Conservation (phyloP, 2,888 invertebrate species). For the Himalopsyche tibetana region DNA sequence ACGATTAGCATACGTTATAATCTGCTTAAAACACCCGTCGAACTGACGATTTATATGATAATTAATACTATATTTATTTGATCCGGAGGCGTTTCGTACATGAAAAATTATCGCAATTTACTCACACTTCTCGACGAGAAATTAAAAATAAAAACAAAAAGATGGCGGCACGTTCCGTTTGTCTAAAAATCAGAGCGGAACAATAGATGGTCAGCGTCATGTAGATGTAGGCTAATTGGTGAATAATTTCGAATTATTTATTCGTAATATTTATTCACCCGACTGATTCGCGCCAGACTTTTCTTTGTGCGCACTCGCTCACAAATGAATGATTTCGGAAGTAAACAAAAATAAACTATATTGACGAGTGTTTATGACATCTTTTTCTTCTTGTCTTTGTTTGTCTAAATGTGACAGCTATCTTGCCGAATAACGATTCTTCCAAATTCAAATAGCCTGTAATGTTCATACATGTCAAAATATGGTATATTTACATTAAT, state of each 20-base stretch:
- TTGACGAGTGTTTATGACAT: too few relatives aligned
- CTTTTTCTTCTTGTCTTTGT: too few relatives aligned
- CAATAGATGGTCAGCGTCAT: neutral
- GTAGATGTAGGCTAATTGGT: constrained; percentile 39
- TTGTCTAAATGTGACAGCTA: too few relatives aligned
- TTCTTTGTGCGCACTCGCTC: constrained; percentile 2
- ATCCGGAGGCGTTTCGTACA: neutral
- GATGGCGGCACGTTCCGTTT: constrained; percentile 40
- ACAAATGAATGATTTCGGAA: constrained; percentile 38
- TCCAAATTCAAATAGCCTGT: too few relatives aligned
- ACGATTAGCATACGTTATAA: too few relatives aligned
- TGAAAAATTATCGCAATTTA: constrained; percentile 11
- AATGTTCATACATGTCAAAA: too few relatives aligned
- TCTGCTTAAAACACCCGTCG: too few relatives aligned
- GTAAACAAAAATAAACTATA: constrained; percentile 4
- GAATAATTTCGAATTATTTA: constrained; percentile 39
- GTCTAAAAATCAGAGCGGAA: constrained; percentile 28
- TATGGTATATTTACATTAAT: too few relatives aligned
- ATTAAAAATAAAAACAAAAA: constrained; percentile 22
- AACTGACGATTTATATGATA: too few relatives aligned
- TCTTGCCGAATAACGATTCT: too few relatives aligned
- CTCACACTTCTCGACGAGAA: constrained; percentile 13
- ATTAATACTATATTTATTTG: neutral
- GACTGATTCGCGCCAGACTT: constrained; percentile 16
- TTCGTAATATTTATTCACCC: constrained; percentile 31